Evolutionary conservation across 1,140 invertebrate species (phyloP).

Genomic region (Callitettix versicolor): DNA sequence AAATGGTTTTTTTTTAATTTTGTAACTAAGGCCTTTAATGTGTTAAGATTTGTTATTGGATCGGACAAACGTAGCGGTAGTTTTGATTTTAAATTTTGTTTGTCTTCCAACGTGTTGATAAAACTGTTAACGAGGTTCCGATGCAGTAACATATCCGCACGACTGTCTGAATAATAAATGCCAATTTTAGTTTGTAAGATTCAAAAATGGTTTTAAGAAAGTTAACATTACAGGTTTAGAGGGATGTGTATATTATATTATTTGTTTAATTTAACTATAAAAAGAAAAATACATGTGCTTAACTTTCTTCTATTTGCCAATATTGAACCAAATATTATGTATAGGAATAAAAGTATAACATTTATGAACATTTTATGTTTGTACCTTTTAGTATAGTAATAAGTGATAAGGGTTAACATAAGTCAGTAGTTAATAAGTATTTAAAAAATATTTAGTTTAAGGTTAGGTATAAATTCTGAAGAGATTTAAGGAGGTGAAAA

Average conservation of each 20-base stretch:
- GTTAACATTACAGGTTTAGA: too few relatives aligned
- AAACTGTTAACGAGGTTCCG: conserved; percentile 1
- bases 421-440: conserved; percentile 17
- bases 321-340: conserved; percentile 24
- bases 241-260: conserved; percentile 5
- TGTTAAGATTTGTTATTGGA: too few relatives aligned
- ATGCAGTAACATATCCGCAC: neutral
- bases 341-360: conserved; percentile 10
- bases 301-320: conserved; percentile 22
- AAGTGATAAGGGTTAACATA: conserved; percentile 15
- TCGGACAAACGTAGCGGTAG: neutral
- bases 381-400: conserved; percentile 14
- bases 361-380: conserved; percentile 11
- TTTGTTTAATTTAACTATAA: conserved; percentile 2
- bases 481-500: conserved; percentile 8
- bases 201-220: too few relatives aligned
- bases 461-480: conserved; percentile 6
- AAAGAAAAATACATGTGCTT: conserved; percentile 16
- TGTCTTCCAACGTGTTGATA: conserved; percentile 6
- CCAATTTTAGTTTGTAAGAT: conserved; percentile 13
- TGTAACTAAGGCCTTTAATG: conserved; percentile 9
- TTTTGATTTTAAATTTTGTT: conserved; percentile 9
- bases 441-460: too few relatives aligned
- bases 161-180: conserved; percentile 9
- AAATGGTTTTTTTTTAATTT: conserved; percentile 5